A percentile compares a stretch with the other conserved stretches of the same genome.
These are phyloP conservation scores for Grapholita molesta DNA, from an alignment of 1,140 invertebrate genomes.

Conservation along the genomic window DNA sequence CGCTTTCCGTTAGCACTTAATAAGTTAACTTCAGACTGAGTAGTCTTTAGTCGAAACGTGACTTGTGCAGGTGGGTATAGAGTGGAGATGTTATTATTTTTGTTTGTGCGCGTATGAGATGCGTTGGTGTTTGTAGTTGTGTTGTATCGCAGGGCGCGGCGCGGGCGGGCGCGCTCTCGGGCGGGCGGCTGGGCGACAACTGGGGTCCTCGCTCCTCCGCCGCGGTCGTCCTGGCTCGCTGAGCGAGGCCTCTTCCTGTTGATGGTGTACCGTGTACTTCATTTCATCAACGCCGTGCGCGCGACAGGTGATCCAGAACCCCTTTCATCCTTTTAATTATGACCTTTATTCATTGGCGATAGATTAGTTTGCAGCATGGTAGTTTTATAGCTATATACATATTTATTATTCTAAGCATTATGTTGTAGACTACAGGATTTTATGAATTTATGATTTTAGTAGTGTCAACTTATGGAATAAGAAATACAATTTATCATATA, in stretches of 20 bases:
- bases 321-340: constrained; percentile 40
- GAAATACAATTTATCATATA: too few species aligned
- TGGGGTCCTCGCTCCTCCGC: constrained; percentile 50
- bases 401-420: neutral
- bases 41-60: constrained; percentile 14
- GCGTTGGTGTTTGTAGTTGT: neutral
- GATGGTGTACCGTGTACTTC: constrained; percentile 40
- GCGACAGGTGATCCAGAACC: constrained; percentile 66
- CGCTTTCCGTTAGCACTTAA: constrained; percentile 33
- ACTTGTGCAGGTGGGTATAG: neutral
- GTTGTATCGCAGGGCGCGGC: constrained; percentile 25
- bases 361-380: neutral
- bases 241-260: constrained; percentile 70
- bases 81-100: constrained; percentile 1
- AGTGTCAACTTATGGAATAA: too few species aligned
- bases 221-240: constrained; percentile 48
- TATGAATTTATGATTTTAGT: too few species aligned
- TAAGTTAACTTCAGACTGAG: constrained; percentile 34
- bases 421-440: too few species aligned
- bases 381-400: neutral
- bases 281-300: constrained; percentile 25
- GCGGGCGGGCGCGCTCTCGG: constrained; percentile 33
- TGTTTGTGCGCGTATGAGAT: constrained; percentile 5
- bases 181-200: constrained; percentile 71
- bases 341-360: neutral